phyloP scores from a whole-genome alignment of 2,113 vertebrate genomes.

The Thunnus maccoyii region DNA sequence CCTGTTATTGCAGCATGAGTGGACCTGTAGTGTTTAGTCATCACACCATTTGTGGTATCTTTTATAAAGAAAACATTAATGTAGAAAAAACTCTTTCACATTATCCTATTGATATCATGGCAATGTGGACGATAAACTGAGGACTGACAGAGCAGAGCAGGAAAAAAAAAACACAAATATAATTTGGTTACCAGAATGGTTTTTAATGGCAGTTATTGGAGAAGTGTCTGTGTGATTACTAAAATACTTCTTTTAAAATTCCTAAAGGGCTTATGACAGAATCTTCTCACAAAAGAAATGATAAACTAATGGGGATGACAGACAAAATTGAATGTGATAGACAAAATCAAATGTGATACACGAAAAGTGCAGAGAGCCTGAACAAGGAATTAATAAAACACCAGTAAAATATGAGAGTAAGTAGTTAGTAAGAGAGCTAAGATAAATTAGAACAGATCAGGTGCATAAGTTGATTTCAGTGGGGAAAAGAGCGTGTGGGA shows the following conservation, averaged over 20 bases:
- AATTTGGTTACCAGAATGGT: neutral
- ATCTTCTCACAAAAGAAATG: slow-evolving; percentile 1
- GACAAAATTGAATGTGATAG: neutral
- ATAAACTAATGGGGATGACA: slow-evolving; percentile 9
- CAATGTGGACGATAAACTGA: no score
- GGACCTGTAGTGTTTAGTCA: neutral
- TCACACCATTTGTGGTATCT: neutral
- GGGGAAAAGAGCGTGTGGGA: slow-evolving; percentile 53
- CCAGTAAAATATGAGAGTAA: slow-evolving; percentile 6
- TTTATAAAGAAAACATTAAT: no score
- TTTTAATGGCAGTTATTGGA: neutral
- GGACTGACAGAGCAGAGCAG: no score
- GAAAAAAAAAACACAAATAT: neutral
- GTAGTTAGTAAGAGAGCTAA: neutral
- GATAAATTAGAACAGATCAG: slow-evolving; percentile 45
- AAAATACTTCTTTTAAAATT: neutral
- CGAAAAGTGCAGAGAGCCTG: slow-evolving; percentile 1
- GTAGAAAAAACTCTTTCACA: no score
- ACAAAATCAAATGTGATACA: neutral
- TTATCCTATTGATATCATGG: no score
- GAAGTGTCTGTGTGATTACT: neutral
- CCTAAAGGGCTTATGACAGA: neutral
- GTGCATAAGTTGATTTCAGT: slow-evolving; percentile 49
- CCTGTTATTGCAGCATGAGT: slow-evolving; percentile 4
- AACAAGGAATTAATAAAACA: slow-evolving; percentile 5